These are phyloP conservation scores for Tricholauxania praeusta DNA, from an alignment of 2,888 invertebrate species.

Conservation along the genomic window DNA sequence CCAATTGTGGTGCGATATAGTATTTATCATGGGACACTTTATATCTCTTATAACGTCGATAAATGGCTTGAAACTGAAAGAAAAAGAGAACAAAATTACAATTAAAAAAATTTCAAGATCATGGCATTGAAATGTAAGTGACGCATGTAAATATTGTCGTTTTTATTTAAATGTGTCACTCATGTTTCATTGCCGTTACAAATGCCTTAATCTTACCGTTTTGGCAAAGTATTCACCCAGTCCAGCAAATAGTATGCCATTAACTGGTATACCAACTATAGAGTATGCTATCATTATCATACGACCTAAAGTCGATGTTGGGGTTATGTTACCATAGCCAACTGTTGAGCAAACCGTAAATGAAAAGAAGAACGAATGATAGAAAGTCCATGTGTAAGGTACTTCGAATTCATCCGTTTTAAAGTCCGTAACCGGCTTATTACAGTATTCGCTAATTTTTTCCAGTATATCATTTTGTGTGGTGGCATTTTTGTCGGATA, in stretches of 20 bases:
- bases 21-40: slow-evolving; percentile 73
- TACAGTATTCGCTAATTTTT: slow-evolving; percentile 79
- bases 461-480: slow-evolving; percentile 62
- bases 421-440: slow-evolving; percentile 78
- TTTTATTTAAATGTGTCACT: no score
- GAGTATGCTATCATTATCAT: slow-evolving; percentile 91
- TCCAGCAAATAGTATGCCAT: slow-evolving; percentile 77
- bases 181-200: no score
- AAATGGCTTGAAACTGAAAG: slow-evolving; percentile 80
- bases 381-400: slow-evolving; percentile 85
- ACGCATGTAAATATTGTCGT: no score
- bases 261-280: slow-evolving; percentile 76
- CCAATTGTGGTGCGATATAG: slow-evolving; percentile 77
- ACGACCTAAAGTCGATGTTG: slow-evolving; percentile 82
- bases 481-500: slow-evolving; percentile 57
- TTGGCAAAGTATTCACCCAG: slow-evolving; percentile 88
- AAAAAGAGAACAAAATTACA: slow-evolving; percentile 36
- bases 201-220: slow-evolving; percentile 71
- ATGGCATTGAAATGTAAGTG: no score
- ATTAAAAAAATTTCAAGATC: neutral
- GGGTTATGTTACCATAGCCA: slow-evolving; percentile 91
- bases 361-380: slow-evolving; percentile 91
- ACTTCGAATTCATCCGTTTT: slow-evolving; percentile 73
- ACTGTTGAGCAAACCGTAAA: slow-evolving; percentile 93
- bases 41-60: slow-evolving; percentile 82